These are phyloP conservation scores for Columba livia DNA, from an alignment of 2,113 vertebrate species.

Conservation along the genomic window DNA sequence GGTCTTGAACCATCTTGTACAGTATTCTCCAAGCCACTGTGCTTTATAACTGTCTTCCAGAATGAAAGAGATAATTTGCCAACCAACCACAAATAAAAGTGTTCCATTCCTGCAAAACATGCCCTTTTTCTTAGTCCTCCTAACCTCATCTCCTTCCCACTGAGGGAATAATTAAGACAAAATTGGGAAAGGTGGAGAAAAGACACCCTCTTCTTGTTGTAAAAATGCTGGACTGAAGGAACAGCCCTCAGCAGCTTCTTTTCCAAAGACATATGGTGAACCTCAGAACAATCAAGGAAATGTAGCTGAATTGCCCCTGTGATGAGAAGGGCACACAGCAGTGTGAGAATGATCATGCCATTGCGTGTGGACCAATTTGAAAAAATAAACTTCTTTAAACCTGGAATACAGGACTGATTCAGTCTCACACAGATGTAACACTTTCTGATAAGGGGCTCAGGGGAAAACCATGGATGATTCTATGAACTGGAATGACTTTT, in stretches of 20 bases:
- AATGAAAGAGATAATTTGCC: not conserved
- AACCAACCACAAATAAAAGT: not conserved
- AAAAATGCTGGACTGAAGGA: not conserved
- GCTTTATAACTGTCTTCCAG: not conserved
- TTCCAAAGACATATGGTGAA: not conserved
- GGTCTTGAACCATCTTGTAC: not conserved
- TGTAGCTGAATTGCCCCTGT: not conserved
- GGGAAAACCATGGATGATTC: not conserved
- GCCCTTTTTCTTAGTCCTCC: not conserved
- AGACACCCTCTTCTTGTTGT: not conserved
- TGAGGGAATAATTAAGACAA: not conserved
- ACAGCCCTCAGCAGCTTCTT: not conserved
- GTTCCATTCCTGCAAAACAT: not conserved
- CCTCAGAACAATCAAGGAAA: not conserved
- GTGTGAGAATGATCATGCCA: not conserved
- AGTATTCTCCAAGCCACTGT: not conserved
- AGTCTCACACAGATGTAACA: fast-evolving
- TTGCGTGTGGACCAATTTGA: not conserved
- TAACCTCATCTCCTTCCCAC: not conserved
- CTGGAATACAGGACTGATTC: not conserved
- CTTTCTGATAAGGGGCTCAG: not conserved
- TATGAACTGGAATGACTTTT: not conserved
- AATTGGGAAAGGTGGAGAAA: not conserved
- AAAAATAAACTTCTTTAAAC: not conserved
- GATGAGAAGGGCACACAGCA: not conserved